phyloP scores from a whole-genome alignment of 2,888 invertebrate genomes.

The Ochropleura plecta region DNA sequence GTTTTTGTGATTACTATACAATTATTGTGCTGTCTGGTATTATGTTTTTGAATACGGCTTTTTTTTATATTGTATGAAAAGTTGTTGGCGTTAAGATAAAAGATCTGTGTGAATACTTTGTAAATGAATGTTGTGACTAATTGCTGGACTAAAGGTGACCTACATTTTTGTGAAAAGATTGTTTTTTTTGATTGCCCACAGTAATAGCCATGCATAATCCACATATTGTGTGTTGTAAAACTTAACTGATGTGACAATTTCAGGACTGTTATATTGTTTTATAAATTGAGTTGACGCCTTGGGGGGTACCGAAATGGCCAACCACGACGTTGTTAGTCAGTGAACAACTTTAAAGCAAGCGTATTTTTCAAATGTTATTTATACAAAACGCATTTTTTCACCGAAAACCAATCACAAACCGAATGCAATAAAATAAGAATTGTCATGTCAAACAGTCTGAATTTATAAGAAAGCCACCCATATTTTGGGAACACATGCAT shows the following conservation, averaged over 20 bases:
- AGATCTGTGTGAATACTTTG: conserved; percentile 28
- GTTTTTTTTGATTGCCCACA: background rate
- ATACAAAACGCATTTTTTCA: background rate
- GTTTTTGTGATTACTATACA: conserved; percentile 65
- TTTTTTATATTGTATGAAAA: conserved; percentile 27
- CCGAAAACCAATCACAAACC: background rate
- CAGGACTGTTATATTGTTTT: background rate
- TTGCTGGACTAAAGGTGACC: conserved; percentile 12
- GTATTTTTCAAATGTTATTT: background rate
- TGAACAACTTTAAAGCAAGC: background rate
- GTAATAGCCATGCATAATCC: background rate
- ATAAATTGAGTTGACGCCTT: background rate
- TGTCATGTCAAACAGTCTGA: conserved; percentile 37
- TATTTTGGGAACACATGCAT: conserved; percentile 74
- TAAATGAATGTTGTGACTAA: conserved; percentile 19
- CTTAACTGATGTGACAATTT: background rate
- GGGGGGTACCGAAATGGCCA: background rate
- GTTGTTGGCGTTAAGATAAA: conserved; percentile 17
- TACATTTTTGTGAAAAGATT: background rate
- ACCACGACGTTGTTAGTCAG: background rate
- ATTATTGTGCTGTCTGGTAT: conserved; percentile 37
- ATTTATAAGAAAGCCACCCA: conserved; percentile 53
- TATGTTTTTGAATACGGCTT: conserved; percentile 11
- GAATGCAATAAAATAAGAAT: conserved; percentile 30
- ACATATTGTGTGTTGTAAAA: background rate